These are phyloP conservation scores for Polydesmus complanatus DNA, from an alignment of 2,888 invertebrate genomes.

Conservation along the genomic window DNA sequence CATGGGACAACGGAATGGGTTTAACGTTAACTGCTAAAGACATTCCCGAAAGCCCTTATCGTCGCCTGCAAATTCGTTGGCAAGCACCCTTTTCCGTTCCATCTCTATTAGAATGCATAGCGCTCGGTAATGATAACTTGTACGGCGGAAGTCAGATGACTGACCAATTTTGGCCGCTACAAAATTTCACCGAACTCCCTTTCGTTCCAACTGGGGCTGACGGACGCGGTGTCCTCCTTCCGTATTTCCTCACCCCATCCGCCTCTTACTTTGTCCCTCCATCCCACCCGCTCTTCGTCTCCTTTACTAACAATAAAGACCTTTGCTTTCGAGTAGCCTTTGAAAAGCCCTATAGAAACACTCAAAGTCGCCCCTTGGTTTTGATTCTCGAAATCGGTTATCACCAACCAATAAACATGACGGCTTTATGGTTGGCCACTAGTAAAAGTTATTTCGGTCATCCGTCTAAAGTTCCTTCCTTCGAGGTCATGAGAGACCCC, in stretches of 20 bases:
- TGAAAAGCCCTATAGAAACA: conserved; percentile 35
- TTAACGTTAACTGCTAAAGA: background rate
- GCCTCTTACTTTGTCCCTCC: background rate
- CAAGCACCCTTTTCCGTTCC: background rate
- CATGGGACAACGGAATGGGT: background rate
- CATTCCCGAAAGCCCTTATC: background rate
- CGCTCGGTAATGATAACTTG: background rate
- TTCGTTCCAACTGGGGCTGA: background rate
- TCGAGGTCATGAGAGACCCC: conserved; percentile 58
- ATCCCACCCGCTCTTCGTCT: background rate
- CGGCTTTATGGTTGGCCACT: background rate
- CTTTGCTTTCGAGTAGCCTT: background rate
- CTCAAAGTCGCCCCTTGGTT: background rate
- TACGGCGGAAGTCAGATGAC: background rate
- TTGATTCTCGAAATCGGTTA: background rate
- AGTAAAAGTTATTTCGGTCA: conserved; percentile 38
- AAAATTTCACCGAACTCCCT: background rate
- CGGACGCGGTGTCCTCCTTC: background rate
- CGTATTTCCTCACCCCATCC: background rate
- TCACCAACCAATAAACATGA: background rate
- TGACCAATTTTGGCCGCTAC: background rate
- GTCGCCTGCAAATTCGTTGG: background rate
- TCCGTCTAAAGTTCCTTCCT: conserved; percentile 48
- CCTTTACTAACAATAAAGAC: background rate
- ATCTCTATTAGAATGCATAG: background rate